phyloP scores from a whole-genome alignment of 2,113 vertebrate species.

The Centropus unirufus region DNA sequence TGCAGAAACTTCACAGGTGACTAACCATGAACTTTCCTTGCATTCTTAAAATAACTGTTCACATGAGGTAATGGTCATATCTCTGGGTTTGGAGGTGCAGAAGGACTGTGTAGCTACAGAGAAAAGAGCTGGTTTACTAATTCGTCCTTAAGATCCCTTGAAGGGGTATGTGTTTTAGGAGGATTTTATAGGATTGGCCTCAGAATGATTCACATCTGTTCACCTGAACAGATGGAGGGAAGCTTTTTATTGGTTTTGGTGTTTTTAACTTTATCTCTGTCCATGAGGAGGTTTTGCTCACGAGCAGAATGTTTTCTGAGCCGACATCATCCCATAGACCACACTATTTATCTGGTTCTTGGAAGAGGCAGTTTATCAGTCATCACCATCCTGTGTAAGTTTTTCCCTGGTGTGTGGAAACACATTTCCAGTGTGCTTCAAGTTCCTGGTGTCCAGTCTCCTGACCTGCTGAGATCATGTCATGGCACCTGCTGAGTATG shows the following conservation, averaged over 20 bases:
- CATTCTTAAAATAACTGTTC: neutral
- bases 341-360: neutral
- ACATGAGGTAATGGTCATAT: neutral
- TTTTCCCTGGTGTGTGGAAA: neutral
- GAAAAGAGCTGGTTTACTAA: neutral
- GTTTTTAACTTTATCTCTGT: neutral
- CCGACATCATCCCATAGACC: neutral
- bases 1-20: neutral
- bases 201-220: neutral
- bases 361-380: accelerated
- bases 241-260: neutral
- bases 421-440: accelerated
- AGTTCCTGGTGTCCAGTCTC: neutral
- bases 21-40: neutral
- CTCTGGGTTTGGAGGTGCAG: neutral
- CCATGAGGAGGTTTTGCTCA: neutral
- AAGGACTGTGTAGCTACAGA: neutral
- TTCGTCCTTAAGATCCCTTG: neutral
- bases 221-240: neutral
- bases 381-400: neutral
- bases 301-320: neutral
- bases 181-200: neutral
- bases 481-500: accelerated
- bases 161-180: neutral
- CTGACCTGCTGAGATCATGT: neutral